Evolutionary conservation across 1,140 invertebrate species (phyloP).

Genomic region (Lysiphlebus fabarum): DNA sequence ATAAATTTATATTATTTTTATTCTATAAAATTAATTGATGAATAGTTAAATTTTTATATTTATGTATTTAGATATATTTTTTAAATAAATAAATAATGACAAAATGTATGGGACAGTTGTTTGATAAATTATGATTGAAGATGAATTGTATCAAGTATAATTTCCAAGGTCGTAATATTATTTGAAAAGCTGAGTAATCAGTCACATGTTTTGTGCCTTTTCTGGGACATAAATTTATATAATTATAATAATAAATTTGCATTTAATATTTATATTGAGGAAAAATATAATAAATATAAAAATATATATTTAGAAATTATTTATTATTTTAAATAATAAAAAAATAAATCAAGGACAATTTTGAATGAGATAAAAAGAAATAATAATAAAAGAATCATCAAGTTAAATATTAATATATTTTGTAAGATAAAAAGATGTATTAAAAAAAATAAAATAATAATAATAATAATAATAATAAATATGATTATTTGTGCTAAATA

Average conservation of each 20-base stretch:
- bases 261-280: conserved; percentile 14
- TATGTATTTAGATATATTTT: too few species aligned
- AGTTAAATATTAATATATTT: too few species aligned
- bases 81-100: too few species aligned
- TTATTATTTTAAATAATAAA: not conserved
- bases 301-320: not conserved
- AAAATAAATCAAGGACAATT: conserved; percentile 25
- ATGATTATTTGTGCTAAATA: conserved; percentile 27
- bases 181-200: conserved; percentile 43
- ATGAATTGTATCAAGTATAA: conserved; percentile 22
- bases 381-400: too few species aligned
- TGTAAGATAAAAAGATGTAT: too few species aligned
- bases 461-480: conserved; percentile 12
- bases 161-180: conserved; percentile 35
- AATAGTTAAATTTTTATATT: too few species aligned
- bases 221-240: conserved; percentile 24
- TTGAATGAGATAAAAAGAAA: conserved; percentile 5
- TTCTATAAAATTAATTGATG: too few species aligned
- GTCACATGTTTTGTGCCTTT: conserved; percentile 24
- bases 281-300: conserved; percentile 15
- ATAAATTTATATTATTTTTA: too few species aligned
- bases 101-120: conserved; percentile 21
- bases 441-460: conserved; percentile 10
- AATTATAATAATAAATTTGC: conserved; percentile 23
- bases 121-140: conserved; percentile 14